Conservation (phyloP, 1,140 invertebrate species). For the Procambarus clarkii region DNA sequence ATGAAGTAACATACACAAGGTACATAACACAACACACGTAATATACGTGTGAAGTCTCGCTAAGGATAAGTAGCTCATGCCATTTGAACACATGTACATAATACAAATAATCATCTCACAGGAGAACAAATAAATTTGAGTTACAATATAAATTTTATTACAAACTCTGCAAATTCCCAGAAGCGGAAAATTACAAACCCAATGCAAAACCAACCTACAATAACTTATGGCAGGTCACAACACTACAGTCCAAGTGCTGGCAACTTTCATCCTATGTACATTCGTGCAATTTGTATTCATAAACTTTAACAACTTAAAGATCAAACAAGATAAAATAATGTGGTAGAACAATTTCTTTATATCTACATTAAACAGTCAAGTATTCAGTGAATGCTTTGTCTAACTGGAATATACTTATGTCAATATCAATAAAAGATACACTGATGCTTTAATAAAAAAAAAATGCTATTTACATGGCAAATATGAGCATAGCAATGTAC, state of each 20-base stretch:
- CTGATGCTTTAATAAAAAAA: background rate
- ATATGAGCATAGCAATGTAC: background rate
- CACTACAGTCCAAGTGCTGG: background rate
- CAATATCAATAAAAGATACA: background rate
- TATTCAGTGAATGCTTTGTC: background rate
- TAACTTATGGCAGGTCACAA: constrained; percentile 1
- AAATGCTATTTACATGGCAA: background rate
- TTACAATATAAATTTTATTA: constrained; percentile 4
- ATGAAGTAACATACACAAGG: too few relatives aligned
- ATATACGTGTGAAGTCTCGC: too few relatives aligned
- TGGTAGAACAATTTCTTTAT: background rate
- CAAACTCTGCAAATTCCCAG: background rate
- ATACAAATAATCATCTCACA: too few relatives aligned
- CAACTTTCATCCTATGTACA: background rate
- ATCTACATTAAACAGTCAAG: background rate
- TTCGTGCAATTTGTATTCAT: background rate
- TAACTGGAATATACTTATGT: background rate
- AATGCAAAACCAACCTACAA: background rate
- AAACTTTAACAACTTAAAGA: background rate
- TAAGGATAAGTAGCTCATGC: too few relatives aligned
- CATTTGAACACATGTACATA: too few relatives aligned
- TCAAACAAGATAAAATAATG: background rate
- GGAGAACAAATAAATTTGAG: background rate
- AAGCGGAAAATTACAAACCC: constrained; percentile 8
- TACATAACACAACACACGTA: too few relatives aligned